These are phyloP conservation scores for Drosophila meridionalis DNA, from an alignment of 2,888 invertebrate genomes.

Conservation along the genomic window DNA sequence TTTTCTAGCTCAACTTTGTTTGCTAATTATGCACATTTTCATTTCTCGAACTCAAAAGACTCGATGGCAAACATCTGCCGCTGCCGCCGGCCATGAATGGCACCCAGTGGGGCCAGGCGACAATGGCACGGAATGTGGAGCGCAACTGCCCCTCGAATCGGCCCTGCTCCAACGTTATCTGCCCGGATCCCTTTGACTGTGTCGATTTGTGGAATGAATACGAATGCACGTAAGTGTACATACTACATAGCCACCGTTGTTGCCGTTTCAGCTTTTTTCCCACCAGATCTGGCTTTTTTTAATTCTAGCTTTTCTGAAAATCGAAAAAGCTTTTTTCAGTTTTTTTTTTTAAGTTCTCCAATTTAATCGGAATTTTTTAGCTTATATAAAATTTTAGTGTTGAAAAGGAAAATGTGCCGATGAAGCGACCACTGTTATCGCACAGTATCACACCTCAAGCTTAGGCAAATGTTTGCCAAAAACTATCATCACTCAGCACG, in stretches of 20 bases:
- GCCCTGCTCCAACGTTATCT: constrained; percentile 96
- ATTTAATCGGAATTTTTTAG: too few relatives aligned
- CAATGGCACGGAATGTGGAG: constrained; percentile 95
- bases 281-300: too few relatives aligned
- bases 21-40: constrained; percentile 40
- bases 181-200: constrained; percentile 97
- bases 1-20: constrained; percentile 7
- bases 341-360: too few relatives aligned
- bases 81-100: constrained; percentile 97
- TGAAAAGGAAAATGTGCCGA: too few relatives aligned
- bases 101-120: constrained; percentile 97
- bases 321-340: too few relatives aligned
- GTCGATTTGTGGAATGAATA: constrained; percentile 99
- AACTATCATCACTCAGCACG: too few relatives aligned
- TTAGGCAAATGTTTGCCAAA: too few relatives aligned
- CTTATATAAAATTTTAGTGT: too few relatives aligned
- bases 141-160: constrained; percentile 97
- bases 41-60: constrained; percentile 85
- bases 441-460: too few relatives aligned
- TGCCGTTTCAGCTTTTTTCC: too few relatives aligned
- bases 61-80: constrained; percentile 97
- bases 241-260: not conserved
- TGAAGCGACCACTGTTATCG: too few relatives aligned
- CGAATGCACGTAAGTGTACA: constrained; percentile 97
- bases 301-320: too few relatives aligned